Percentiles rank a stretch among this genome's conserved stretches.
phyloP scores from a whole-genome alignment of 30 jellyfish, hydroid and myxozoan genomes.

The Rhopilema esculentum region DNA sequence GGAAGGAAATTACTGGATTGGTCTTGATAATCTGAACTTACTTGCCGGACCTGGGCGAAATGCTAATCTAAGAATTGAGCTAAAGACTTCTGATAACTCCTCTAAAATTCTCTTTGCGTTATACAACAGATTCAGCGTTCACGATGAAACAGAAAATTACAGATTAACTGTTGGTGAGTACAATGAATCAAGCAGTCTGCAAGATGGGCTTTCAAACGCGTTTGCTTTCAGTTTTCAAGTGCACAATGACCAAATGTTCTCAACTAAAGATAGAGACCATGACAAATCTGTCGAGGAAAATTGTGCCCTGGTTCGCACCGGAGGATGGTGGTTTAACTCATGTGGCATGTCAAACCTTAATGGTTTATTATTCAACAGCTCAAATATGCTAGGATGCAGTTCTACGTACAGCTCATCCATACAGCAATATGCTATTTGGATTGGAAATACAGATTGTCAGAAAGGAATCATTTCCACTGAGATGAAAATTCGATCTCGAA shows the following conservation, averaged over 20 bases:
- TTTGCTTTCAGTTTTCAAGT: background rate
- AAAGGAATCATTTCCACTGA: background rate
- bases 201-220: background rate
- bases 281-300: background rate
- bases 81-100: background rate
- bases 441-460: background rate
- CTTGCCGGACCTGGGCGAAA: background rate
- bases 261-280: conserved; percentile 6
- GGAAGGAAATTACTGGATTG: conserved; percentile 34
- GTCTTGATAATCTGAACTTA: conserved; percentile 1
- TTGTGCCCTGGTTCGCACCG: background rate
- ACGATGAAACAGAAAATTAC: background rate
- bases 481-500: conserved; percentile 12
- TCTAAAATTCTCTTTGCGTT: background rate
- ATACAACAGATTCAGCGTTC: background rate
- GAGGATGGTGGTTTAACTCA: too few relatives aligned
- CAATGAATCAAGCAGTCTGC: background rate
- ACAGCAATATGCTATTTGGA: too few relatives aligned
- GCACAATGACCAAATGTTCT: background rate
- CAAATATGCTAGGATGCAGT: too few relatives aligned
- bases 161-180: background rate
- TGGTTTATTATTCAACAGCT: too few relatives aligned
- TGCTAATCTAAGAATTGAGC: conserved; percentile 4
- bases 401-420: too few relatives aligned
- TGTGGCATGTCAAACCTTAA: too few relatives aligned